Base-by-base conservation (phyloP, 2,113 vertebrate species). In the Catagonus wagneri region DNA sequence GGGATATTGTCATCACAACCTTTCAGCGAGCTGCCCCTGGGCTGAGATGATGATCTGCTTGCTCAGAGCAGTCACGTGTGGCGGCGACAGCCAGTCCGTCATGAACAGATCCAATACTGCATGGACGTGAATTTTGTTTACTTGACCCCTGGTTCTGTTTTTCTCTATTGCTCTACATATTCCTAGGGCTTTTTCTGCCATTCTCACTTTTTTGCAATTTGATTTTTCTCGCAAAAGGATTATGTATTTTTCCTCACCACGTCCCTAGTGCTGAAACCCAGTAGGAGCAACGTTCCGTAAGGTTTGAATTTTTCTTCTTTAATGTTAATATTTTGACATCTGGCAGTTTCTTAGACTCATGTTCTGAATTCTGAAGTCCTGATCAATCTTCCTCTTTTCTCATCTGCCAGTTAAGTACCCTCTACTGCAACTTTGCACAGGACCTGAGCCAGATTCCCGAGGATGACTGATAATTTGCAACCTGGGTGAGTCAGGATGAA, bases 71-170 rank as follows among this genome's bases (percentile, higher is more conserved):
- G 22, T 44, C 72, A 4, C 34, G 2, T 1, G 17, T 8, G 25
- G 12, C 13, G 1, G 16, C 66, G 81, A 85, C 88, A 63, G n/a
- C 14, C 36, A 44, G 87, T 58, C 22, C 0, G 0, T 69, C 2
- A 5, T 0, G n/a, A 58, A 69, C 2, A n/a, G 14, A 93, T 52
- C 58, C 63, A 22, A 3, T 56, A 6, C 32, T 58, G 69, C 12
- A 1, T 1, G 32, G 29, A 71, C 23, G 12, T 15, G 58, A 25
- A 32, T 83, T 91, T 44, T 69, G n/a, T 87, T 83, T 81, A 69
- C 34, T 23, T 96, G 86, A 96, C 27, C 58, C 32, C 50, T 39
- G 39, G 27, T 7, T 97, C 6, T 27, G n/a, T 60, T 54, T 95
- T 83, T 92, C 44, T 92, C 36, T 54, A 6, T 52, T 90, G 66